phyloP scores from a whole-genome alignment of 64 coral and sea anemone genomes.

The Pocillopora damicornis region DNA sequence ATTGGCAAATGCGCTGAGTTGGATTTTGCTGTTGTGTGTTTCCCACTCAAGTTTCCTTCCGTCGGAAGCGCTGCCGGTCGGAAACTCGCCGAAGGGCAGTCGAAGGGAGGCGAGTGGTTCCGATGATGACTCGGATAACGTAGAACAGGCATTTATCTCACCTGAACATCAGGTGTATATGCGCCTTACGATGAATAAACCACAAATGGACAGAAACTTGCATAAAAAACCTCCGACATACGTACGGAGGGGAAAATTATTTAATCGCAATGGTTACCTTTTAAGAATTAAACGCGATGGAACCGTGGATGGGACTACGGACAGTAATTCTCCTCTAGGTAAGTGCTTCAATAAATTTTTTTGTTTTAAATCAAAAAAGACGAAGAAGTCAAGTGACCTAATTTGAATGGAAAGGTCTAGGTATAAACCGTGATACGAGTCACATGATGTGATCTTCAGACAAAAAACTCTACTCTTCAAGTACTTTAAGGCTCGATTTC shows the following conservation, averaged over 20 bases:
- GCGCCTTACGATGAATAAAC: neutral
- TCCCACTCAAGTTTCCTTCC: neutral
- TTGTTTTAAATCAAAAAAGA: neutral
- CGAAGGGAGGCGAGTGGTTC: neutral
- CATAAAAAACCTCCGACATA: slow-evolving; percentile 31
- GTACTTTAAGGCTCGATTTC: no score
- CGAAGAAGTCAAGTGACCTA: no score
- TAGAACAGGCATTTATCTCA: neutral
- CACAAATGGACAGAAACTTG: neutral
- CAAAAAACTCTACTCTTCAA: no score
- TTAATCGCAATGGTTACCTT: slow-evolving; percentile 47
- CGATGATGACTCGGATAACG: neutral
- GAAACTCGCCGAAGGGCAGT: slow-evolving; percentile 1
- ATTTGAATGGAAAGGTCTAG: no score
- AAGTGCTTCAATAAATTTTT: neutral
- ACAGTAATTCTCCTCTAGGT: slow-evolving; percentile 39
- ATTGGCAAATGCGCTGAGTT: slow-evolving; percentile 8
- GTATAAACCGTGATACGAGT: no score
- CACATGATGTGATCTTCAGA: no score
- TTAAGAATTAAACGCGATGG: slow-evolving; percentile 59
- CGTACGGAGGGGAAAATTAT: slow-evolving; percentile 34
- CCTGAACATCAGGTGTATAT: slow-evolving; percentile 2
- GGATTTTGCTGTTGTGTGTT: neutral
- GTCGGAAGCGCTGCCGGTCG: slow-evolving; percentile 6
- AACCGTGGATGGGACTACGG: slow-evolving; percentile 35